Evolutionary conservation across 37 sponge, comb jelly and placozoan species (phyloP), one percentile per base, ranked within the genome.

Genomic region (Trichoplax adhaerens): DNA sequence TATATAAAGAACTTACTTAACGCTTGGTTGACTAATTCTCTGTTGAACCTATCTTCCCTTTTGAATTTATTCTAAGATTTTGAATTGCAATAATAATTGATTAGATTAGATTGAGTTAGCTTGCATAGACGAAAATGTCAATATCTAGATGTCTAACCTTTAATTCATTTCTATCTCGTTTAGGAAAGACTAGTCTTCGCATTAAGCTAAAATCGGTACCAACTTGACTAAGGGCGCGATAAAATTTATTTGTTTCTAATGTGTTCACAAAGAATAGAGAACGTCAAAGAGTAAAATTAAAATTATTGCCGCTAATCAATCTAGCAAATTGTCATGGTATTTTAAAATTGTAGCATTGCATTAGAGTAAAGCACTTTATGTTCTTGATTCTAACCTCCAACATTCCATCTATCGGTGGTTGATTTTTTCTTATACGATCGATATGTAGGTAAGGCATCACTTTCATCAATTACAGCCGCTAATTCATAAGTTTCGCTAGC

Each of bases 141-240:
- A 52, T 66, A 6, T 10, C 10, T 10, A 7, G 29, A 29, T 29
- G 6, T 66, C 7, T 65, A 62, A 86, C 87, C 78, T 87, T 87
- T 3, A 87, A 62, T 52, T 87, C 88, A 68, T 74, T 80, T 12
- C 88, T 52, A 4, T 78, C 61, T 69, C 88, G 80, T 3, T 70
- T 76, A 1, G 81, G 81, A 29, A 29, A 29, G 12, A 87, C 7
- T 5, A 80, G 71, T 5, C 83, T 65, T 5, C 84, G 83, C 88
- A 87, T 87, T 81, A 87, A 78, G 49, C 84, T 87, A 76, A 87
- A 87, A 56, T 87, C 88, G 10, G 88, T 87, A 3, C 88, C 88
- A 55, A 83, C 85, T 65, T 87, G 85, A 75, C 81, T 73, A 48
- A 87, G 78, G 5, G 88, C 81, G 46, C 67, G 71, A 69, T 81